Percentiles rank a stretch among this genome's conserved stretches.
Conservation (phyloP, 2,113 vertebrate species). For the Anoplopoma fimbria region DNA sequence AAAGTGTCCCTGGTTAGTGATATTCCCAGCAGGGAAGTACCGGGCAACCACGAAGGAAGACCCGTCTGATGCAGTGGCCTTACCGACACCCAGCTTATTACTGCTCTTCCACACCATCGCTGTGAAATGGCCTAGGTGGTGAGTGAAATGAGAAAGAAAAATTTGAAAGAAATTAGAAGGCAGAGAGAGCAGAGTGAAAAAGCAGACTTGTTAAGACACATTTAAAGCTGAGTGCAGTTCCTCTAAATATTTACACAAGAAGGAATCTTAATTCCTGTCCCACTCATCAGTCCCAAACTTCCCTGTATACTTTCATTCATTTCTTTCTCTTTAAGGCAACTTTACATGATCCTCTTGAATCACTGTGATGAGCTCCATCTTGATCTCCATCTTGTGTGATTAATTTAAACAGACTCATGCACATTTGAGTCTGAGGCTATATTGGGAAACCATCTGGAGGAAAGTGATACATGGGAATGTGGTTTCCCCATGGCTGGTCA, state of each 20-base stretch:
- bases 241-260: slow-evolving; percentile 66
- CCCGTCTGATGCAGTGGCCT: slow-evolving; percentile 91
- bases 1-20: slow-evolving; percentile 95
- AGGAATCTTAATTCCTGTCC: slow-evolving; percentile 38
- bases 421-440: slow-evolving; percentile 6
- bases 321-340: slow-evolving; percentile 4
- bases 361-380: neutral
- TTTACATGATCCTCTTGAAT: slow-evolving; percentile 38
- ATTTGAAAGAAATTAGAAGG: neutral
- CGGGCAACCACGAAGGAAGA: slow-evolving; percentile 97
- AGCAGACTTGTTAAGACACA: neutral
- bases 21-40: slow-evolving; percentile 95
- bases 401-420: slow-evolving; percentile 17
- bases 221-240: slow-evolving; percentile 12
- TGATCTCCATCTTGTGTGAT: slow-evolving; percentile 34
- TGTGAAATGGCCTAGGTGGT: slow-evolving; percentile 94
- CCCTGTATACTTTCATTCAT: neutral
- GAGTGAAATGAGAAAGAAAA: neutral
- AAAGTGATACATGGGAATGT: slow-evolving; percentile 41
- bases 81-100: slow-evolving; percentile 93
- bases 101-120: slow-evolving; percentile 98
- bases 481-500: slow-evolving; percentile 36
- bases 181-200: neutral
- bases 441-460: slow-evolving; percentile 36
- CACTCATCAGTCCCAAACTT: neutral